Conservation (phyloP, 2,113 vertebrate genomes). For the Gymnobelideus leadbeateri region DNA sequence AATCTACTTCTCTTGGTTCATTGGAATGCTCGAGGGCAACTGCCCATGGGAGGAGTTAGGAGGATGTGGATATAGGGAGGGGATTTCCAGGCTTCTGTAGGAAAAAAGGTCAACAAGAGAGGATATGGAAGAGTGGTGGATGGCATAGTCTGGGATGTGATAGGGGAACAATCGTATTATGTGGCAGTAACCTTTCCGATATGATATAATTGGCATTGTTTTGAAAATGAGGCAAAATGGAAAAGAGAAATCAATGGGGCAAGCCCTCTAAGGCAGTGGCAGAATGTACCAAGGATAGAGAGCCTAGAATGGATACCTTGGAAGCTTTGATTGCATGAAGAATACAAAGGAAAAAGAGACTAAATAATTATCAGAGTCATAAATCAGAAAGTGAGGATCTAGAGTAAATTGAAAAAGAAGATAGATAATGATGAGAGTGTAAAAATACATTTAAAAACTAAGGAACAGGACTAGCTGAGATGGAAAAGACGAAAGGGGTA, state of each 20-base stretch:
- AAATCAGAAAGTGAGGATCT: too few relatives aligned
- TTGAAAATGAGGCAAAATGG: background rate
- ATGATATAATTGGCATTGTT: background rate
- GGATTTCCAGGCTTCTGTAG: background rate
- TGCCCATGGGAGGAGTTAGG: too few relatives aligned
- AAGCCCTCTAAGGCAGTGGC: background rate
- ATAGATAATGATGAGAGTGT: background rate
- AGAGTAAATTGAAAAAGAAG: background rate
- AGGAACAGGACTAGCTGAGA: background rate
- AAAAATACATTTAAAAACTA: background rate
- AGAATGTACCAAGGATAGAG: background rate
- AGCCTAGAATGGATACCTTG: background rate
- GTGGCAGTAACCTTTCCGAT: background rate
- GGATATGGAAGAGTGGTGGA: background rate
- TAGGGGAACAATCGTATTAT: background rate
- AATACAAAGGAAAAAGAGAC: background rate
- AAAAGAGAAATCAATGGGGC: background rate
- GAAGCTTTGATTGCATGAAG: background rate
- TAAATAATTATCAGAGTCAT: background rate
- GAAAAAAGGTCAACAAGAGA: background rate
- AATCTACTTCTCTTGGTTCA: background rate
- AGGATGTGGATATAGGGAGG: background rate
- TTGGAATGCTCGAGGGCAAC: too few relatives aligned
- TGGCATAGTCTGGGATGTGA: background rate
- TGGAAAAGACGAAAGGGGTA: background rate